Percentiles rank a stretch among this genome's conserved stretches.
Conservation (phyloP, 2,113 vertebrate genomes). For the Brevimyrus niger region DNA sequence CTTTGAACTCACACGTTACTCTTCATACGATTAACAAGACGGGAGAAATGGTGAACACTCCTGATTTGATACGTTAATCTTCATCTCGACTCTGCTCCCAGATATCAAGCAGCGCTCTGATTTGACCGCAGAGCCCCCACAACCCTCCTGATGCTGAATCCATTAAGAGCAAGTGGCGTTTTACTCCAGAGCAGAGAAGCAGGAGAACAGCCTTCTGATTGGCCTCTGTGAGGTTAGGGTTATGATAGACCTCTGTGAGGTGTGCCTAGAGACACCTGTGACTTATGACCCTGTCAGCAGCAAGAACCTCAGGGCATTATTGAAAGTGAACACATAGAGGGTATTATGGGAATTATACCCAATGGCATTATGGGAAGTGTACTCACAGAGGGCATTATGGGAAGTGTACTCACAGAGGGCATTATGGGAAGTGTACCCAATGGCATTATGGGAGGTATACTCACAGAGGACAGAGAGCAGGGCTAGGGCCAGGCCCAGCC, state of each 20-base stretch:
- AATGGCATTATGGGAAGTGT: neutral
- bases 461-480: conserved; percentile 70
- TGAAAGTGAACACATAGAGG: conserved; percentile 55
- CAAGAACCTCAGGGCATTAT: neutral
- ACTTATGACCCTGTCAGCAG: neutral
- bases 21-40: neutral
- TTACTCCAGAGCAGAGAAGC: neutral
- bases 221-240: neutral
- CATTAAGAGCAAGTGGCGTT: neutral
- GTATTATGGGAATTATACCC: neutral
- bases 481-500: conserved; percentile 59
- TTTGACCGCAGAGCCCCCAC: neutral
- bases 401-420: conserved; percentile 64
- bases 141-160: neutral
- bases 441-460: conserved; percentile 36
- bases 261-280: neutral
- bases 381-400: conserved; percentile 64
- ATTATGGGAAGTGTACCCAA: neutral
- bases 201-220: neutral
- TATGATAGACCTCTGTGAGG: neutral
- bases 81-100: neutral
- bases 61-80: neutral
- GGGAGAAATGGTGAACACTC: neutral
- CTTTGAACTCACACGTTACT: neutral
- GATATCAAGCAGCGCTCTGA: neutral